Conservation (phyloP, 92 coral and sea anemone species). For the Siderastrea radians region DNA sequence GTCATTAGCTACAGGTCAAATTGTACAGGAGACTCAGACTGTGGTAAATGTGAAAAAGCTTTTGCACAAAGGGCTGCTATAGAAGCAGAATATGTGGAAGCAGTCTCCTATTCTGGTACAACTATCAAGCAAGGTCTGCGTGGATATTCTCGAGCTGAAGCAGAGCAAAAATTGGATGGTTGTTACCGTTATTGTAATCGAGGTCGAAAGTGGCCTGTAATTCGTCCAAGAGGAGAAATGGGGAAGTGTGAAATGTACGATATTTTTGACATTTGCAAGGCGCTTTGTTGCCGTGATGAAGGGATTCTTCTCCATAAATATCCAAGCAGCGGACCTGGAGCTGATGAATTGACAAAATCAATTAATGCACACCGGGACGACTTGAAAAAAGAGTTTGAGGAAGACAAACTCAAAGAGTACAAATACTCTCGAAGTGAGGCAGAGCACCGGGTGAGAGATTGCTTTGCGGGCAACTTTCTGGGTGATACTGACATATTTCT, state of each 20-base stretch:
- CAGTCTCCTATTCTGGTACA: no score
- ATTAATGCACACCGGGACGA: not conserved
- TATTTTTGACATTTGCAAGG: conserved; percentile 1
- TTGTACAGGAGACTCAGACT: not conserved
- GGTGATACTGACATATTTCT: not conserved
- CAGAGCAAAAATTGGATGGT: not conserved
- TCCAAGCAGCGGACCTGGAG: conserved; percentile 3
- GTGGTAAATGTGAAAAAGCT: not conserved
- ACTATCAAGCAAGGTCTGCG: no score
- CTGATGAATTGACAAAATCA: not conserved
- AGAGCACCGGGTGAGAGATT: conserved; percentile 12
- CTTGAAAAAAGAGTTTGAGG: not conserved
- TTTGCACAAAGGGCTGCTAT: not conserved
- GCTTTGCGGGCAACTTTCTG: not conserved
- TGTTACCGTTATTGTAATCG: not conserved
- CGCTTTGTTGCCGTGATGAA: not conserved
- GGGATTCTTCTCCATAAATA: not conserved
- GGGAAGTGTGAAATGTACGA: not conserved
- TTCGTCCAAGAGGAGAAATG: no score
- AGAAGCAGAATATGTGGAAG: not conserved
- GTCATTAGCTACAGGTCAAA: not conserved
- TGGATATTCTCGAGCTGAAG: not conserved
- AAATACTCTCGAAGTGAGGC: not conserved
- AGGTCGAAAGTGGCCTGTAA: not conserved
- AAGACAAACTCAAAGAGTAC: not conserved